Percentiles rank a stretch among this genome's conserved stretches.
These are phyloP conservation scores for Callipepla californica DNA, from an alignment of 2,113 vertebrate genomes.

Conservation along the genomic window DNA sequence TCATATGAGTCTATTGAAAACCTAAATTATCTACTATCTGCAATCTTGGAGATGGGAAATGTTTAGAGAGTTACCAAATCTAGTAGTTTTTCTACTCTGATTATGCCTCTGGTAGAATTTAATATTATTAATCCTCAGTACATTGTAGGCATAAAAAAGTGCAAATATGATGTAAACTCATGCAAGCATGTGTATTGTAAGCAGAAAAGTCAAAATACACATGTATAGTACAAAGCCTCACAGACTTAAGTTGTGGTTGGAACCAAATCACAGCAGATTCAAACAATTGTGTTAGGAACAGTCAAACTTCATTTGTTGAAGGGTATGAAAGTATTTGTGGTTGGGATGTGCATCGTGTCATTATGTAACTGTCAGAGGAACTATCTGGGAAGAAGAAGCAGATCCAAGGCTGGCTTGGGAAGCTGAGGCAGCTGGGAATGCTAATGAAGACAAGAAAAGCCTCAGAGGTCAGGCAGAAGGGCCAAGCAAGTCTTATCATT, in stretches of 20 bases:
- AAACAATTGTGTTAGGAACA: neutral
- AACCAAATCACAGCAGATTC: neutral
- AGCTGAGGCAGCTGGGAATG: neutral
- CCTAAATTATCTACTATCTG: neutral
- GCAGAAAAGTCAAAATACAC: neutral
- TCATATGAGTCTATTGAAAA: neutral
- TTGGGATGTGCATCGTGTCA: neutral
- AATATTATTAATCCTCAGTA: neutral
- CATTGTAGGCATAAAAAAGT: neutral
- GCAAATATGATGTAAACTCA: neutral
- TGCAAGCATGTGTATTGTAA: neutral
- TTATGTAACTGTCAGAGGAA: neutral
- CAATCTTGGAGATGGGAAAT: neutral
- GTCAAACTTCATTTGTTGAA: neutral
- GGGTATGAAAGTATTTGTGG: neutral
- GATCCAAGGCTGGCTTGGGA: neutral
- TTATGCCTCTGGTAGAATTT: neutral
- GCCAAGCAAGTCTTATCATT: neutral
- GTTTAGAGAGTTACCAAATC: neutral
- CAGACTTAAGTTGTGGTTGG: neutral
- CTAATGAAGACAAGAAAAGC: neutral
- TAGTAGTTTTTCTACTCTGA: neutral
- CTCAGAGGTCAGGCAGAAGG: neutral
- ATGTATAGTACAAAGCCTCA: neutral
- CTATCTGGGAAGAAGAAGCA: neutral